phyloP scores from a whole-genome alignment of 2,797 vertebrate genomes.

The Glyptemys insculpta region DNA sequence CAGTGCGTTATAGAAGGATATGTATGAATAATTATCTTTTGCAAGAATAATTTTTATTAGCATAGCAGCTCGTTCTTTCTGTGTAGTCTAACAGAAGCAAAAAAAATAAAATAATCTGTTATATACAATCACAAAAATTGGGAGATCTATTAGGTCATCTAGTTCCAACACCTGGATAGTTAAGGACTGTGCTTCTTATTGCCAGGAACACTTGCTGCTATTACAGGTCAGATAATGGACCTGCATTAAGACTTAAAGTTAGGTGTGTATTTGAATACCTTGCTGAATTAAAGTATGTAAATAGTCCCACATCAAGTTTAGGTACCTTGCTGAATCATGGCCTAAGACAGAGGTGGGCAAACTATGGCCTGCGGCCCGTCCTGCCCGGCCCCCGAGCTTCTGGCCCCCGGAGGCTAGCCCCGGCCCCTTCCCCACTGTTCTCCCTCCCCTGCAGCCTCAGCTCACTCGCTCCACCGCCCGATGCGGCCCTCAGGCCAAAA shows the following conservation, averaged over 20 bases:
- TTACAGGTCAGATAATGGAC: neutral
- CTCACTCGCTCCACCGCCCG: too few relatives aligned
- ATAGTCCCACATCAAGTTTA: neutral
- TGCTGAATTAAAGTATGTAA: neutral
- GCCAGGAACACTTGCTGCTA: neutral
- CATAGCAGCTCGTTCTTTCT: conserved; percentile 86
- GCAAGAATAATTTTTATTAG: conserved; percentile 89
- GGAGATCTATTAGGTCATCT: neutral
- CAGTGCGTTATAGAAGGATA: conserved; percentile 96
- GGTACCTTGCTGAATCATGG: neutral
- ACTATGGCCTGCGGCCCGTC: too few relatives aligned
- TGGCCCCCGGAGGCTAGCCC: too few relatives aligned
- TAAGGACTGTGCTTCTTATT: neutral
- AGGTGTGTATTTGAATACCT: too few relatives aligned
- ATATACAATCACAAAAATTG: neutral
- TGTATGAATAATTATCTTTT: conserved; percentile 91
- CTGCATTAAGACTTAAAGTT: neutral
- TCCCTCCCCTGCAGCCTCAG: too few relatives aligned
- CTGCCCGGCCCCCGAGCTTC: too few relatives aligned
- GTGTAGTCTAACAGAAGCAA: conserved; percentile 83
- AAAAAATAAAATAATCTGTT: conserved; percentile 14
- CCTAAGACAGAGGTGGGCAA: neutral
- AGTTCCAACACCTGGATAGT: neutral
- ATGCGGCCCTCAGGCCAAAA: too few relatives aligned
- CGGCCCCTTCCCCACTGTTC: too few relatives aligned